Base-by-base conservation (phyloP, 2,113 vertebrate species). In the Rhynchomys soricoides region DNA sequence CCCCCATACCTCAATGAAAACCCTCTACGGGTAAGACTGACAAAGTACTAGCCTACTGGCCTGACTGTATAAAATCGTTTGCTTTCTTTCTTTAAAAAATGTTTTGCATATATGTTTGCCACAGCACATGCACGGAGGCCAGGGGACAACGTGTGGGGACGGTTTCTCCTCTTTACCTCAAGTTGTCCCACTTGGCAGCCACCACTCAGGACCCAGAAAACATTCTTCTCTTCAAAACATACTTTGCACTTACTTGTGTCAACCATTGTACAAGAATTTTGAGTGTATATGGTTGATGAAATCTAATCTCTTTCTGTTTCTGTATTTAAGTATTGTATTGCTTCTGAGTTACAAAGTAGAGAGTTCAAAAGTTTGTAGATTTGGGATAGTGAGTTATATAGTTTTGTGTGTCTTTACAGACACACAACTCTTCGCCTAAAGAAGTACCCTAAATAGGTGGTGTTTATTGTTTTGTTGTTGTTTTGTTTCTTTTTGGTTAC, bases 1-100 rank as follows among this genome's bases (percentile, higher is more conserved):
- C 99, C 99, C 50, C 99, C 99, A 0, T 99, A 99, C 98, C 99
- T 99, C 98, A 99, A 99, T 0, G 99, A 99, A 97, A 99, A 99
- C 98, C 99, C 99, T 29, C 98, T 99, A 95, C 99, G 99, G 98
- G 99, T 99, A 98, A 99, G 99, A 91, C 26, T 50, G 79, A 4
- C 55, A 85, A 75, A 85, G 50, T 1, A 71, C 82, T 8, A 48
- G 7, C 26, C 24, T 1, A 71, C 82, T 8, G 43, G 7, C 26
- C 24, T 40, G 90, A 52, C 50, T 86, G 59, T 92, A 62, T 40
- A 86, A 22, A 64, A 66, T 10, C 11, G 8, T 48, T 48, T 45
- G 26, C 26, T 11, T 64, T 43, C 13, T 17, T 29, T 0, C 16
- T 40, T 45, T 31, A 45, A 85, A 62, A 15, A 45, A 78, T 50